Base-by-base conservation (phyloP, 37 sponge, comb jelly and placozoan genomes). In the Eunapius fragilis region DNA sequence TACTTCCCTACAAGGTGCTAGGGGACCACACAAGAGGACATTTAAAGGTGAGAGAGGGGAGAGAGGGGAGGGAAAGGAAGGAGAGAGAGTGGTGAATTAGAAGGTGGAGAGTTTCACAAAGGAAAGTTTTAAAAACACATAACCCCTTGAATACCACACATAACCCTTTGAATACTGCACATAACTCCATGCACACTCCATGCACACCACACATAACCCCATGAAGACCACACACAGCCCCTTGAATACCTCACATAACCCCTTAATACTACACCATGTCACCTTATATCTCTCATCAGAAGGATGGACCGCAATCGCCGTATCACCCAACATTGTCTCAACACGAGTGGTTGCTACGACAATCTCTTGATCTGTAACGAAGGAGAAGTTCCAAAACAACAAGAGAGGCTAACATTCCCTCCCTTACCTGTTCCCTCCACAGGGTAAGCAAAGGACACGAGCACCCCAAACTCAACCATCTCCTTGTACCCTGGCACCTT, bases 301-400 rank as follows among this genome's bases (percentile, higher is more conserved):
- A 37, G 97, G 97, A 75, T 98, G 95, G 6, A 98, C 97, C n/a
- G 99, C 99, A 48, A 98, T 82, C 26, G 96, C 99, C 6, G 99
- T 98, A 81, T 98, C 99, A 47, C 99, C 99, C 1, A 98, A 75
- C 99, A 98, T 98, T 5, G 99, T 98, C 94, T 98, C 99, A 0
- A 96, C 37, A 83, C 99, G 99, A 68, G 99, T 98, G 27, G 99
- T 98, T 0, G 99, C 99, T 76, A 98, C 97, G 35, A 97, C 95
- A 31, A 98, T 90, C 80, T 93, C 92, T 28, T 86, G 90, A 72
- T 93, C 98, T 80, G 75, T 77, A 75, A 82, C 38, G 81, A 26
- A 7, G 27, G 33, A 31, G 30, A 50, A 32, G 22, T 19, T 13
- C 58, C 17, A 11, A 58, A 58, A 23, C 58, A 58, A 17, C 6